A percentile compares a stretch with the other conserved stretches of the same genome.
phyloP scores from a whole-genome alignment of 2,888 invertebrate species.

The Lathronympha strigana region DNA sequence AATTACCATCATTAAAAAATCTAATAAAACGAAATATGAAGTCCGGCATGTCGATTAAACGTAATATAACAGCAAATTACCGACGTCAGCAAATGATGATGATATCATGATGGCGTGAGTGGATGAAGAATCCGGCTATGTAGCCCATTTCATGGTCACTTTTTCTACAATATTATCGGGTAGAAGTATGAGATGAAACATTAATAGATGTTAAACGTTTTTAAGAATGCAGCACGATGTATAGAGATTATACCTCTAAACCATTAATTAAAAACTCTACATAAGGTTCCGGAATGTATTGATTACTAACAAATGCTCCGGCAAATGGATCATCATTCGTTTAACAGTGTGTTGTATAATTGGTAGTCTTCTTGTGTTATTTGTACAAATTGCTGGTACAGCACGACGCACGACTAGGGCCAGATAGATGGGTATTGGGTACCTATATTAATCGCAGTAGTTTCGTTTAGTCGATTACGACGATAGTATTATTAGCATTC shows the following conservation, averaged over 20 bases:
- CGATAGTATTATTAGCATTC: constrained; percentile 51
- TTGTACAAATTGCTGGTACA: constrained; percentile 19
- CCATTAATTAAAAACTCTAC: constrained; percentile 57
- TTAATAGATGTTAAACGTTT: constrained; percentile 54
- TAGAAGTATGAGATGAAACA: constrained; percentile 49
- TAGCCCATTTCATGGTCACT: constrained; percentile 75
- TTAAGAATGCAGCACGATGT: constrained; percentile 53
- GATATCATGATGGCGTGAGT: constrained; percentile 71
- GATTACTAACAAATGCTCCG: constrained; percentile 34
- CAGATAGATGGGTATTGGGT: no score
- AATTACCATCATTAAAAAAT: constrained; percentile 26
- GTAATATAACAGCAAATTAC: constrained; percentile 62
- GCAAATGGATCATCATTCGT: constrained; percentile 10
- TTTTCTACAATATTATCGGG: constrained; percentile 72
- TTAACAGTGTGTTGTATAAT: constrained; percentile 17
- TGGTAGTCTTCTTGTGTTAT: constrained; percentile 36
- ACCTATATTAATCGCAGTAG: constrained; percentile 18
- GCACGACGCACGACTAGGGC: constrained; percentile 4
- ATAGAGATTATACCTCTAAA: constrained; percentile 55
- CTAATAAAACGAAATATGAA: constrained; percentile 15
- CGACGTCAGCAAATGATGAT: constrained; percentile 74
- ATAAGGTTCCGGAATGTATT: constrained; percentile 58
- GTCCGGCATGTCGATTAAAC: constrained; percentile 41
- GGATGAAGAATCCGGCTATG: constrained; percentile 76
- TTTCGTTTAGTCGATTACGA: constrained; percentile 21